Evolutionary conservation across 1,140 invertebrate genomes (phyloP).

Genomic region (Pseudomyrmex pallidus): DNA sequence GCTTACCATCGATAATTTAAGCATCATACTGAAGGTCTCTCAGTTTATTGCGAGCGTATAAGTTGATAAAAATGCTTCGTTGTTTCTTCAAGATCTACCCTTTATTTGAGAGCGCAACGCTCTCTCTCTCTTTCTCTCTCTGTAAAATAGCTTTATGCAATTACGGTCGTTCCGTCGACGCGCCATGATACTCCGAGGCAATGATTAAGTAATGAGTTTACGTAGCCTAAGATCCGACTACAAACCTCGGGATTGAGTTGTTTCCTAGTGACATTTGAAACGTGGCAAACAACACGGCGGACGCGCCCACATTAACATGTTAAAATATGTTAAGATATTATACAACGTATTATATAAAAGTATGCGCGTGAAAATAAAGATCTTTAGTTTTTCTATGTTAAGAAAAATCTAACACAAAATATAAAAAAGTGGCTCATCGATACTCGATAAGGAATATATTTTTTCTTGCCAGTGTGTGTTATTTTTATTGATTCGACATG

Average conservation of each 20-base stretch:
- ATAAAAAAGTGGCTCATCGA: too few relatives aligned
- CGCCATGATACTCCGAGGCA: constrained; percentile 24
- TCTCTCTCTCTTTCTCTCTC: too few relatives aligned
- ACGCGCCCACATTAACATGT: constrained; percentile 25
- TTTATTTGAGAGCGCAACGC: neutral
- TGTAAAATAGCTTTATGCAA: constrained; percentile 28
- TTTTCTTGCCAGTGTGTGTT: too few relatives aligned
- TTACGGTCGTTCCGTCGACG: constrained; percentile 11
- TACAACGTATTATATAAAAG: constrained; percentile 3
- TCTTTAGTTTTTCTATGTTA: too few relatives aligned
- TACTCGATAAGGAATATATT: too few relatives aligned
- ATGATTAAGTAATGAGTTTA: constrained; percentile 59
- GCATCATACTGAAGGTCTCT: neutral
- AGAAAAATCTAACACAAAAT: too few relatives aligned
- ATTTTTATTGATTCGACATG: too few relatives aligned
- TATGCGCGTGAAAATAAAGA: too few relatives aligned
- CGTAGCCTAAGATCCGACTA: constrained; percentile 50
- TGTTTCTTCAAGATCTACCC: neutral
- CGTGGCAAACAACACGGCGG: neutral
- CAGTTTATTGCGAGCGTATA: neutral
- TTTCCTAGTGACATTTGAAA: constrained; percentile 48
- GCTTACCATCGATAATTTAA: neutral
- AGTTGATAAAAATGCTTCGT: constrained; percentile 11
- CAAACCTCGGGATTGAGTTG: constrained; percentile 48
- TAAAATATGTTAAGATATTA: constrained; percentile 6